Evolutionary conservation across 2,113 vertebrate genomes (phyloP), one percentile per base, ranked within the genome.

Genomic region (Lathamus discolor): DNA sequence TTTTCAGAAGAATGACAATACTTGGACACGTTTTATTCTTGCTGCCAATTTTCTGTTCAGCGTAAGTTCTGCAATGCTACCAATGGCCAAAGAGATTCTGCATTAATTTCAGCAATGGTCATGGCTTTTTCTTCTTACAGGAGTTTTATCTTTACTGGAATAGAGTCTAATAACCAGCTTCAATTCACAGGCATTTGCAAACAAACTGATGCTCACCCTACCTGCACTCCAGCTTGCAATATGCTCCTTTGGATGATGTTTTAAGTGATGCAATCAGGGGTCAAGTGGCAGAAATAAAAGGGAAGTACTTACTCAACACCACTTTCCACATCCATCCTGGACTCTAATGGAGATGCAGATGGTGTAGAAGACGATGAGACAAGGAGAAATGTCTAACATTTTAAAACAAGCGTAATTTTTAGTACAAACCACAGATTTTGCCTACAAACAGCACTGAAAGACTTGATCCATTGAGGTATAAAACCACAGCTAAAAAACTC

Each of bases 191-290:
- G 18, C 10, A 43, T 17, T 37, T 68, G 22, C 86, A 73, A 43
- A 52, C 51, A 43, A 43, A 29, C 2, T 1, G 31, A 3, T 8
- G 10, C 13, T 73, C 6, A 0, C 20, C 29, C 61, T 44, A 7
- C 14, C 59, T 67, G 52, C 39, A 6, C 63, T 54, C 43, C 67
- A 48, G 17, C 35, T 43, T 66, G 8, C 46, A 5, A 5, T 1
- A 18, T 63, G 44, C 57, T 35, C 20, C 1, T 7, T 35, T 28
- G 13, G 48, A 8, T n/a, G 29, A 0, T 8, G 18, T 25, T 83
- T 22, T n/a, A 73, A 55, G 52, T 17, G 35, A 25, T 17, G 14
- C 10, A 41, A 3, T 6, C 18, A n/a, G 17, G 16, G 24, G 3
- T 31, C 41, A 81, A 24, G 33, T 1, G 3, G 33, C 3, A 73